Base-by-base conservation (phyloP, 2,797 vertebrate species). In the Sparidentex hasta region DNA sequence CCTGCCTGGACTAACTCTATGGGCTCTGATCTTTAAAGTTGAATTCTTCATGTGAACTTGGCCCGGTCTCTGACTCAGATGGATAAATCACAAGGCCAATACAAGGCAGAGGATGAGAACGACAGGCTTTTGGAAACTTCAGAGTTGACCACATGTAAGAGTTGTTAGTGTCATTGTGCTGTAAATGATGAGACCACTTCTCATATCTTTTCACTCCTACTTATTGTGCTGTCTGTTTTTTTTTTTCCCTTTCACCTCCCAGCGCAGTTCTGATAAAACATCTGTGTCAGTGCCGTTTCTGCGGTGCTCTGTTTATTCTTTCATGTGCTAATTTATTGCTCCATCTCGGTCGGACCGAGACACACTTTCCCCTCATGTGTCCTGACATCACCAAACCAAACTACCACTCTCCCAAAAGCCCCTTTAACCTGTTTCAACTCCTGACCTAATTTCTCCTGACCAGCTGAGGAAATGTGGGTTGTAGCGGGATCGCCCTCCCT, bases 381-480 rank as follows among this genome's bases (percentile, higher is more conserved):
- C 76, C 66, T 51, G 62, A 50, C 70, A 82, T 86, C 82, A 58
- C 69, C 48, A 75, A 87, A 81, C 67, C 65, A 84, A 78, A 85
- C 62, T 65, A 68, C 62, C 27, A 44, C 71, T 86, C 82, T 88
- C 87, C 83, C 78, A 70, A 76, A 92, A 88, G 89, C 73, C 83
- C 74, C 43, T 85, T 81, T 87, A 93, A 93, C 90, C 92, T 84
- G 78, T 83, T 91, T 92, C 76, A 90, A 90, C 88, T 91, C 82
- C 83, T 94, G 91, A 92, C 91, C 93, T 92, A 89, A 86, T 91
- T 95, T 92, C 86, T 89, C 77, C 78, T 77, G 87, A 90, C 84
- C 91, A 86, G 84, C 81, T 87, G 84, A 88, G 83, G 86, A 93
- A 88, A 88, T 71, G 78, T 83, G 81, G 78, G 63, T 63, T 44